Evolutionary conservation across 2,797 vertebrate species (phyloP).

Genomic region (Danio albolineatus): DNA sequence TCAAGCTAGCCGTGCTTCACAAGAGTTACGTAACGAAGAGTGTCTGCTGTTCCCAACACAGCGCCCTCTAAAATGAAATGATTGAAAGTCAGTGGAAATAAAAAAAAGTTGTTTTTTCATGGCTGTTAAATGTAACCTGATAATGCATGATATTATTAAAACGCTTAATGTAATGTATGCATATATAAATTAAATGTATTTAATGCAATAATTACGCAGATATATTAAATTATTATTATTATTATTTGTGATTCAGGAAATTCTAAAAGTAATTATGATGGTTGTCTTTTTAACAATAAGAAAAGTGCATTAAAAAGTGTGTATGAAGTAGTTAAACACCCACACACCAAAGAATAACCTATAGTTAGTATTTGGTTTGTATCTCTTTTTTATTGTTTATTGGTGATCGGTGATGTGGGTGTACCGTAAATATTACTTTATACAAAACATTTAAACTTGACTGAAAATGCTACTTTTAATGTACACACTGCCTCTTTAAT

Average conservation of each 20-base stretch:
- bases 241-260: background rate
- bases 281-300: background rate
- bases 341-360: background rate
- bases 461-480: background rate
- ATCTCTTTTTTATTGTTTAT: no score
- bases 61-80: background rate
- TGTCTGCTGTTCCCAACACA: background rate
- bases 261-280: background rate
- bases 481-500: no score
- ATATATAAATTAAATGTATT: background rate
- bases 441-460: no score
- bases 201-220: background rate
- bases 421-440: background rate
- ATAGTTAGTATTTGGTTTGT: background rate
- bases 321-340: background rate
- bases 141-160: background rate
- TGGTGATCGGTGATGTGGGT: background rate
- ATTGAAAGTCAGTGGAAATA: background rate
- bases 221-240: background rate
- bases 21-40: constrained; percentile 4
- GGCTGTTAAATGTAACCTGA: background rate
- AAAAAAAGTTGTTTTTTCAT: background rate
- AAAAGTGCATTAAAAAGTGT: background rate
- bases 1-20: background rate
- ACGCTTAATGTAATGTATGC: background rate